These are phyloP conservation scores for Amphiprion clarkii DNA, from an alignment of 2,797 vertebrate species.

Conservation along the genomic window DNA sequence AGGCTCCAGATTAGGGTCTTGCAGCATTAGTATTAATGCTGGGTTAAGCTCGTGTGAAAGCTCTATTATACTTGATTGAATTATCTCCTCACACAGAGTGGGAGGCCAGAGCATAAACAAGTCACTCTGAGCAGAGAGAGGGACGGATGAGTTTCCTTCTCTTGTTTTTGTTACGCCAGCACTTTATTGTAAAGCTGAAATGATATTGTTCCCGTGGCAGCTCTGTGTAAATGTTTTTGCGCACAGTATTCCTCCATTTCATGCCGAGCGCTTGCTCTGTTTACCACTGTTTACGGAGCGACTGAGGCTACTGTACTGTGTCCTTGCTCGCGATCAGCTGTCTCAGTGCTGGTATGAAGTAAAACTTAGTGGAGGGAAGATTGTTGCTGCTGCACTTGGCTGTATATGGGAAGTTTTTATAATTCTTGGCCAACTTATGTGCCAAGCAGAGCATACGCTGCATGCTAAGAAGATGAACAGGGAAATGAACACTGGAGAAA, in stretches of 20 bases:
- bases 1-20: constrained; percentile 23
- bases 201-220: constrained; percentile 80
- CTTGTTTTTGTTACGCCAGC: constrained; percentile 68
- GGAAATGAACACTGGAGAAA: constrained; percentile 20
- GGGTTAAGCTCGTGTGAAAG: constrained; percentile 52
- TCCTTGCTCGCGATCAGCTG: constrained; percentile 57
- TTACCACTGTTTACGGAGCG: constrained; percentile 79
- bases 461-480: constrained; percentile 13
- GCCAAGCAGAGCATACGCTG: neutral
- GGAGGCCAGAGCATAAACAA: constrained; percentile 63
- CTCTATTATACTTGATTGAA: constrained; percentile 61
- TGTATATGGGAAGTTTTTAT: neutral
- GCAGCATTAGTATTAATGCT: constrained; percentile 24
- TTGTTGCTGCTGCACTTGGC: constrained; percentile 4
- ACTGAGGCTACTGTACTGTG: constrained; percentile 79
- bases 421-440: neutral
- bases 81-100: constrained; percentile 53
- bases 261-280: constrained; percentile 70
- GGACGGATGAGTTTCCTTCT: constrained; percentile 55
- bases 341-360: constrained; percentile 39
- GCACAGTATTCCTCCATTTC: constrained; percentile 70
- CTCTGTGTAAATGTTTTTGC: constrained; percentile 81
- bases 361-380: constrained; percentile 1
- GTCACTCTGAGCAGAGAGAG: constrained; percentile 38
- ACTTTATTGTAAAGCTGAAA: constrained; percentile 79